phyloP scores from a whole-genome alignment of 2,888 invertebrate species.

The Adineta ricciae region DNA sequence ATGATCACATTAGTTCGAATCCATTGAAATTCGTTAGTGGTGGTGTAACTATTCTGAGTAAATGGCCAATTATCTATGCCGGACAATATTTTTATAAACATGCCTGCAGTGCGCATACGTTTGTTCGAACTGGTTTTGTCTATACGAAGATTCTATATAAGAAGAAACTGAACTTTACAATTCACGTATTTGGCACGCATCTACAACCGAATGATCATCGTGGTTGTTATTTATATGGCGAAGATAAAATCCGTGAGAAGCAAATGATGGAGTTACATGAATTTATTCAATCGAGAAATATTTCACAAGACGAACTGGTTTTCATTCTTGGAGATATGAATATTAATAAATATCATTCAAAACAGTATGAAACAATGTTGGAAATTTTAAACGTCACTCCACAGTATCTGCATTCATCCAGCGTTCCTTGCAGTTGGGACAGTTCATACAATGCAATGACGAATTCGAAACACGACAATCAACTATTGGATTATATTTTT shows the following conservation, averaged over 20 bases:
- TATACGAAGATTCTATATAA: background rate
- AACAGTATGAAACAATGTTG: background rate
- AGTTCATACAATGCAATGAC: background rate
- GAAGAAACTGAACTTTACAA: background rate
- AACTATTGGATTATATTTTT: constrained; percentile 2
- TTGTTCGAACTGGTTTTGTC: background rate
- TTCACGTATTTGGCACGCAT: background rate
- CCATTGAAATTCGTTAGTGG: background rate
- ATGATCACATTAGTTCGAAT: background rate
- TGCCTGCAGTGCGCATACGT: background rate
- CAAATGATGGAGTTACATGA: background rate
- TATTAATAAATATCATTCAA: background rate
- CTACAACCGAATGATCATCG: constrained; percentile 1
- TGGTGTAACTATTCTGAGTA: background rate
- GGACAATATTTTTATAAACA: background rate
- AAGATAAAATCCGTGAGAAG: background rate
- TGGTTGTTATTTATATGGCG: background rate
- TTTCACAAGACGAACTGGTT: background rate
- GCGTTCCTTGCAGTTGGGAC: background rate
- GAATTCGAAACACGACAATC: background rate
- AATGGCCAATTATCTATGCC: background rate
- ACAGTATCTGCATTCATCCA: background rate
- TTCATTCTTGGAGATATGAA: constrained; percentile 13
- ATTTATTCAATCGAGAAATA: background rate
- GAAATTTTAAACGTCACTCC: background rate